Conservation (phyloP, 1,140 invertebrate genomes). For the Megalopta genalis region DNA sequence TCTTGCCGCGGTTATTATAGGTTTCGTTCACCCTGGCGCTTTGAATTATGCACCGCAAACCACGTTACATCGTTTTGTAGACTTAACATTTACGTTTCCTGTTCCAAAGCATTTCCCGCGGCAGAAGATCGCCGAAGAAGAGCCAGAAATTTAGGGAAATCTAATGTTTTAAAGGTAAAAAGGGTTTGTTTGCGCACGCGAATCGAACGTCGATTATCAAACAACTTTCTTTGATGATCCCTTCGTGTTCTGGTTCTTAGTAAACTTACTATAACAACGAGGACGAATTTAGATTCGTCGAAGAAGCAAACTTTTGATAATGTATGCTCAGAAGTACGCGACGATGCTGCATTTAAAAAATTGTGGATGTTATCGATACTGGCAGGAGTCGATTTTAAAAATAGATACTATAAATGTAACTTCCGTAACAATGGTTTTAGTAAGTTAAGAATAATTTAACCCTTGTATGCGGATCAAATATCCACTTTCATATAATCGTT, state of each 20-base stretch:
- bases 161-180: background rate
- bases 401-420: too few species aligned
- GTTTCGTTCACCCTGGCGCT: conserved; percentile 4
- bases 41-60: conserved; percentile 25
- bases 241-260: background rate
- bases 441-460: too few species aligned
- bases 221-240: background rate
- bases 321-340: too few species aligned
- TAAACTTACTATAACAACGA: too few species aligned
- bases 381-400: too few species aligned
- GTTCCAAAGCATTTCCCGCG: background rate
- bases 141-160: background rate
- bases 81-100: conserved; percentile 5
- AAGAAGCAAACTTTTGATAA: too few species aligned
- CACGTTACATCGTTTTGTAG: background rate
- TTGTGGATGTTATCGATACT: too few species aligned
- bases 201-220: background rate
- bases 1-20: conserved; percentile 31
- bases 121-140: background rate
- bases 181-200: background rate
- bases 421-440: too few species aligned
- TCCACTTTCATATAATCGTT: too few species aligned
- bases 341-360: too few species aligned
- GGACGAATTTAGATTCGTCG: too few species aligned
- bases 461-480: too few species aligned